Percentiles rank a stretch among this genome's conserved stretches.
These are phyloP conservation scores for Brienomyrus brachyistius DNA, from an alignment of 2,113 vertebrate species.

Conservation along the genomic window DNA sequence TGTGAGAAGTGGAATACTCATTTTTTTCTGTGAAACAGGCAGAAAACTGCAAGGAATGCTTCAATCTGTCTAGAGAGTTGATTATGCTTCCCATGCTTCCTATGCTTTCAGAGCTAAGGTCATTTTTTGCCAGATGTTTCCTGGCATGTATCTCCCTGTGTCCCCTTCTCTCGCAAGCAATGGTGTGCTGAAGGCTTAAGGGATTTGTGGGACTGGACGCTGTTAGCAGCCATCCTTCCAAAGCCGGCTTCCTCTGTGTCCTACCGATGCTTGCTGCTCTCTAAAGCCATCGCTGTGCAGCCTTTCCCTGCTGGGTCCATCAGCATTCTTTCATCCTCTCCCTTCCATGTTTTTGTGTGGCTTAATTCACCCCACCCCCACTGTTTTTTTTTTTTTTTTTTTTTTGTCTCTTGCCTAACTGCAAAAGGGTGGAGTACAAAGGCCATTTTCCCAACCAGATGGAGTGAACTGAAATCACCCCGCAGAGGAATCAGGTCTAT, in stretches of 20 bases:
- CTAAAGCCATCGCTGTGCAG: not conserved
- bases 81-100: not conserved
- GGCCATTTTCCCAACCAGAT: not conserved
- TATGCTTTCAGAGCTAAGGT: not conserved
- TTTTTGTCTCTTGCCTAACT: not conserved
- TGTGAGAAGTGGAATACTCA: not conserved
- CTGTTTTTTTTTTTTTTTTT: not conserved
- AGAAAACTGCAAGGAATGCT: not conserved
- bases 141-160: not conserved
- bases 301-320: not conserved
- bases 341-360: not conserved
- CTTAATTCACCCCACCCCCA: not conserved
- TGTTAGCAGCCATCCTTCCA: not conserved
- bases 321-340: not conserved
- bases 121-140: not conserved
- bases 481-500: not conserved
- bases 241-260: not conserved
- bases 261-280: not conserved
- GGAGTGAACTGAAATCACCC: slow-evolving; percentile 20
- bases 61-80: not conserved
- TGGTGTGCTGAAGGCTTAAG: not conserved
- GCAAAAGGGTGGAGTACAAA: not conserved
- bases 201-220: not conserved
- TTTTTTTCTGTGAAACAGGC: not conserved
- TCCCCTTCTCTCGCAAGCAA: not conserved